These are phyloP conservation scores for Notamacropus eugenii DNA, from an alignment of 2,797 vertebrate genomes.

Conservation along the genomic window DNA sequence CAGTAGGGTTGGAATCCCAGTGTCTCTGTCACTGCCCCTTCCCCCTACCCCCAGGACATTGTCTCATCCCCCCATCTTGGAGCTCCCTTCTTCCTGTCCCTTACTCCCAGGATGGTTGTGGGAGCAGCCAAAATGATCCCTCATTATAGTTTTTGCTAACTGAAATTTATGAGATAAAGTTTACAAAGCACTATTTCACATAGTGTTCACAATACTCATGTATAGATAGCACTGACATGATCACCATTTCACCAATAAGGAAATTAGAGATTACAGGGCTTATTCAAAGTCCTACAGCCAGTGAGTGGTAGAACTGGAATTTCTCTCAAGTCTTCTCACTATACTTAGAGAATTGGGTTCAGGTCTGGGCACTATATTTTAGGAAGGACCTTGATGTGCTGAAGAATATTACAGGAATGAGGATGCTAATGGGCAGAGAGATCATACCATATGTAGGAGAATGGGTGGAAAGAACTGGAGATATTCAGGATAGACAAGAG, in stretches of 20 bases:
- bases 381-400: neutral
- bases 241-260: neutral
- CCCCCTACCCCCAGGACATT: neutral
- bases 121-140: neutral
- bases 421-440: neutral
- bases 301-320: neutral
- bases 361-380: neutral
- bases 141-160: neutral
- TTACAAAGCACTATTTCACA: neutral
- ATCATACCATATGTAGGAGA: neutral
- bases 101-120: neutral
- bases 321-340: neutral
- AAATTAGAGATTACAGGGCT: neutral
- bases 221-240: neutral
- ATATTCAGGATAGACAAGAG: neutral
- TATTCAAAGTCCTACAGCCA: neutral
- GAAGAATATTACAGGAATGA: neutral
- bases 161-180: neutral
- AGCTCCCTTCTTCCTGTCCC: neutral
- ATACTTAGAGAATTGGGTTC: neutral
- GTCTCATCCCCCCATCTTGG: neutral
- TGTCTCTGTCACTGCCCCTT: neutral
- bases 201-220: neutral
- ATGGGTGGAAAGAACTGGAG: neutral
- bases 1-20: neutral